Evolutionary conservation across 2,888 invertebrate genomes (phyloP), one percentile per base, ranked within the genome.

Genomic region (Andricus curvator): DNA sequence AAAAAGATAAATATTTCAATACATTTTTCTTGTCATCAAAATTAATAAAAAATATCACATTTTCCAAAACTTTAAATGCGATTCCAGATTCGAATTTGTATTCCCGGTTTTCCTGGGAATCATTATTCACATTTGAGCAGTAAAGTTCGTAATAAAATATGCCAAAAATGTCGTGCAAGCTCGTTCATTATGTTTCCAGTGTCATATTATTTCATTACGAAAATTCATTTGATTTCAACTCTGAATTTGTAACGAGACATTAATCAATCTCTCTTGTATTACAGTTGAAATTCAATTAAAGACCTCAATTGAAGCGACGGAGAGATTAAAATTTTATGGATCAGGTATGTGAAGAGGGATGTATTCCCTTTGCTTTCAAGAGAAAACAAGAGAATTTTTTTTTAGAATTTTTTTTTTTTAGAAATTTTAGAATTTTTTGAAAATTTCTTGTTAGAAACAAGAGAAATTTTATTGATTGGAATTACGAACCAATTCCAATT

Each of bases 201-300:
- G 33, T 74, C n/a, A 5, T 2, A 74, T 37, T 51, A 56, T 56
- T 74, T 74, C 5, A 33, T 11, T n/a, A 70, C 20, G 70, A 17
- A 9, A 51, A 70, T 51, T 51, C 9, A 51, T 51, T 70, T 56
- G 25, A 33, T 56, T 74, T n/a, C 56, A 56, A 56, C 29, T 56
- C 33, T 56, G 56, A 74, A 74, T 74, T 74, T 74, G 56, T 33
- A 74, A 33, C 33, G n/a, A 74, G 74, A 33, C n/a, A 29, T 70
- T 51, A 70, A 70, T 70, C 51, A 70, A 48, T 70, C 29, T 20
- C 25, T 20, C 25, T n/a, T 70, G 22, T 48, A 51, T 17, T 56
- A 51, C 67, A 67, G n/a, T 67, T 70, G 51, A n/a, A 51, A 70
- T 70, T 68, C 29, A 4, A 51, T 70, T 70, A 29, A 56, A 56